These are phyloP conservation scores for Myiothlypis coronata DNA, from an alignment of 2,797 vertebrate species.

Conservation along the genomic window DNA sequence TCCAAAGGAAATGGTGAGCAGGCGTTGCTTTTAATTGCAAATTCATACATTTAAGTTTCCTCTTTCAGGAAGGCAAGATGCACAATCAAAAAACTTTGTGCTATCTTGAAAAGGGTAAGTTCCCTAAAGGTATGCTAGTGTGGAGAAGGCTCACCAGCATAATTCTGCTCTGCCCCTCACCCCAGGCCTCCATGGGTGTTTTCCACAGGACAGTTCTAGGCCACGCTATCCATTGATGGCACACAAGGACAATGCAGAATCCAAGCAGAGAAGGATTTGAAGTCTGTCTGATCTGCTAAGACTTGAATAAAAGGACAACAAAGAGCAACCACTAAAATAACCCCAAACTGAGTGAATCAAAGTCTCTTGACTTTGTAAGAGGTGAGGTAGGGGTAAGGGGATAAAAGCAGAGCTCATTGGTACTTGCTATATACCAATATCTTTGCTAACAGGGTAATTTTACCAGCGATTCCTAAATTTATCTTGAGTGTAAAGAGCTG, in stretches of 20 bases:
- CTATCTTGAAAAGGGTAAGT: neutral
- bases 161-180: neutral
- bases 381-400: neutral
- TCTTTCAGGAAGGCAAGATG: rapidly evolving
- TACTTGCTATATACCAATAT: neutral
- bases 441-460: neutral
- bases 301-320: neutral
- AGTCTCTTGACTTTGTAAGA: neutral
- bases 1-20: neutral
- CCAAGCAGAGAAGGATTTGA: neutral
- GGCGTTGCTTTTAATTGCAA: neutral
- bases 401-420: neutral
- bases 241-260: neutral
- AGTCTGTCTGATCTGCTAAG: neutral
- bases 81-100: neutral
- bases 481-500: neutral
- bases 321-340: neutral
- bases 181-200: neutral
- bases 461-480: neutral
- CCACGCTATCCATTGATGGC: rapidly evolving
- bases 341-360: neutral
- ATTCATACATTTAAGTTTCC: neutral
- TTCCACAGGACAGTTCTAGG: neutral
- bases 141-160: neutral
- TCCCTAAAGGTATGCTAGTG: neutral